Evolutionary conservation across 1,140 invertebrate genomes (phyloP).

Genomic region (Apocrypta bakeri): DNA sequence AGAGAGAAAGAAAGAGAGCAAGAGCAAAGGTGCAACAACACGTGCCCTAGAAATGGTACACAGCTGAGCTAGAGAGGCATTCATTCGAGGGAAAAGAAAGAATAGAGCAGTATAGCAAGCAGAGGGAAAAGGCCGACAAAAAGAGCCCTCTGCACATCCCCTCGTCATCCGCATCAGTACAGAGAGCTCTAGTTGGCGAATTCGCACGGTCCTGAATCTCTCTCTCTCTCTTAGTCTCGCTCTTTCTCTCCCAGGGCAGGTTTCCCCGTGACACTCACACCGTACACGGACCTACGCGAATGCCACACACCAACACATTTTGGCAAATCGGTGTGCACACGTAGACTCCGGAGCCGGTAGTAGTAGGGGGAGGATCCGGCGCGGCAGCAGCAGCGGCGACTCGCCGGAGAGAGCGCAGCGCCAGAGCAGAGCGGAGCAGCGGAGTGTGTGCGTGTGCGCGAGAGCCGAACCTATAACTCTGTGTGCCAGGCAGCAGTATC

Average conservation of each 20-base stretch:
- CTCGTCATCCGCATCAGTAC: neutral
- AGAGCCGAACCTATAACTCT: neutral
- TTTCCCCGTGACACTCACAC: constrained; percentile 10
- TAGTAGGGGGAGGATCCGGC: neutral
- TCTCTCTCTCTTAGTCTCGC: neutral
- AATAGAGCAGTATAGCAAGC: neutral
- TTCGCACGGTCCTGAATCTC: constrained; percentile 26
- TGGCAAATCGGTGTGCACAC: neutral
- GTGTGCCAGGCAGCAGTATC: neutral
- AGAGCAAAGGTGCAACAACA: neutral
- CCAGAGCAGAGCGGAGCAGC: neutral
- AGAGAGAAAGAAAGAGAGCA: too few species aligned
- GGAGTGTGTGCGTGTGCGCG: neutral
- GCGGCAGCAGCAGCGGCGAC: too few species aligned
- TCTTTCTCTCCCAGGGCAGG: constrained; percentile 6
- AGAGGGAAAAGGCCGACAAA: constrained; percentile 1
- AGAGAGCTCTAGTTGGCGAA: constrained; percentile 16
- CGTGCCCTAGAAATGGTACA: neutral
- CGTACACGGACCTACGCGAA: constrained; percentile 9
- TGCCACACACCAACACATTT: neutral
- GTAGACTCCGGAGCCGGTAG: neutral
- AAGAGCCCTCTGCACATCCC: constrained; percentile 3
- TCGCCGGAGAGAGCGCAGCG: neutral
- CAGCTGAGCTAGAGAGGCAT: constrained; percentile 2
- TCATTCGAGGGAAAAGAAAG: neutral